These are phyloP conservation scores for Drosophila subsilvestris DNA, from an alignment of 2,888 invertebrate species.

Conservation along the genomic window DNA sequence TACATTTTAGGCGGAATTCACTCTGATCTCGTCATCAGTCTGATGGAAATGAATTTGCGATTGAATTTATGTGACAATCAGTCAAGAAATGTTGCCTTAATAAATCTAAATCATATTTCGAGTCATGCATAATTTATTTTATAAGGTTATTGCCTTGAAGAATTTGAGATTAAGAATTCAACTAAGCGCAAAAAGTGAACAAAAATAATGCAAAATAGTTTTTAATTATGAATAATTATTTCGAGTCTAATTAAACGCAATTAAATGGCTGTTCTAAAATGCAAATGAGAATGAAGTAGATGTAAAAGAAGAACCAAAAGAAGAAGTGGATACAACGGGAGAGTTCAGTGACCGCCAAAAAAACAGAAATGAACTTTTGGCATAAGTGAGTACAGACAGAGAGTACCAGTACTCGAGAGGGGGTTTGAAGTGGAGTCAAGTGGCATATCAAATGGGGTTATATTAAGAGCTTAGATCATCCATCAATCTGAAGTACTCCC, in stretches of 20 bases:
- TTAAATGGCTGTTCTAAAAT: constrained; percentile 56
- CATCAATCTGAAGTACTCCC: constrained; percentile 18
- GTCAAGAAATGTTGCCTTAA: constrained; percentile 34
- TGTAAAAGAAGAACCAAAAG: constrained; percentile 44
- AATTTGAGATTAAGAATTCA: constrained; percentile 3
- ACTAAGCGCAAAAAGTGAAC: constrained; percentile 6
- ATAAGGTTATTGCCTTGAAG: constrained; percentile 24
- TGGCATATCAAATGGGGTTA: constrained; percentile 25
- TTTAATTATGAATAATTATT: constrained; percentile 75
- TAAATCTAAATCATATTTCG: constrained; percentile 44
- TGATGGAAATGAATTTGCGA: constrained; percentile 57
- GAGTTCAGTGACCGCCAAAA: constrained; percentile 62
- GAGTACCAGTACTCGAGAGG: constrained; percentile 1
- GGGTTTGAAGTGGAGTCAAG: constrained; percentile 22
- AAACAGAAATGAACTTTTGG: constrained; percentile 55
- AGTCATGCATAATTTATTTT: constrained; percentile 60
- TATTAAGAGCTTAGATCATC: constrained; percentile 17
- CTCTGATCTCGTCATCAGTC: constrained; percentile 28
- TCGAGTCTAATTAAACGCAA: constrained; percentile 73
- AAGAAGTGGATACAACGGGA: constrained; percentile 8
- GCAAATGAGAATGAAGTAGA: constrained; percentile 74
- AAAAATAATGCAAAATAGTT: constrained; percentile 57
- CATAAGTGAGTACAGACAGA: constrained; percentile 17
- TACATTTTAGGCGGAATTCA: constrained; percentile 14
- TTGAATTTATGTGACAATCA: constrained; percentile 57